Conservation (phyloP, 1,140 invertebrate genomes). For the Ceratoteleas bidentatus region DNA sequence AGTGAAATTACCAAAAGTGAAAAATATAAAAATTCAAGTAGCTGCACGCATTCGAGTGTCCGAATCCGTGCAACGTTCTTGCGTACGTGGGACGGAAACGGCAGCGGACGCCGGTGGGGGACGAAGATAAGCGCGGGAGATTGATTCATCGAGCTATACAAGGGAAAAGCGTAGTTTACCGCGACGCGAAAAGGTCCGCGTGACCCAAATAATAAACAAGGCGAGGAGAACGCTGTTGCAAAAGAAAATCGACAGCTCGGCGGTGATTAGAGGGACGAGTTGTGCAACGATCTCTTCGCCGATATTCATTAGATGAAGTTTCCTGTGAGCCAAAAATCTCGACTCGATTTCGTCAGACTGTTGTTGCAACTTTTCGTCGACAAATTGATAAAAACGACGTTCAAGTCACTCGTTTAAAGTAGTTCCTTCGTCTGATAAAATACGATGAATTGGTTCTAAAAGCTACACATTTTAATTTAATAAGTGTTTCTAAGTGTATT, state of each 20-base stretch:
- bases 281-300: constrained; percentile 39
- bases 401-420: no score
- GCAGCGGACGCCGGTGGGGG: constrained; percentile 41
- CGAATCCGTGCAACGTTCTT: constrained; percentile 22
- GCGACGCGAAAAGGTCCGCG: constrained; percentile 54
- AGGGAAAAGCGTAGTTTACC: constrained; percentile 63
- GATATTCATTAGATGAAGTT: no score
- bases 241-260: constrained; percentile 38
- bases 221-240: constrained; percentile 48
- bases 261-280: constrained; percentile 41
- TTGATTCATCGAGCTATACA: constrained; percentile 66
- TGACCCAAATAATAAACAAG: constrained; percentile 66
- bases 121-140: constrained; percentile 57
- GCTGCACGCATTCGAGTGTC: constrained; percentile 23
- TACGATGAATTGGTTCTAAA: no score
- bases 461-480: no score
- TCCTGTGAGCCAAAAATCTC: no score
- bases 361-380: no score
- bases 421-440: no score
- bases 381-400: no score
- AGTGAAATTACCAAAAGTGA: no score
- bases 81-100: constrained; percentile 56
- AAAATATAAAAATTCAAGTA: no score
- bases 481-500: no score
- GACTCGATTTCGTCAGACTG: no score